Base-by-base conservation (phyloP, 1,140 invertebrate species). In the Eumaeus atala region DNA sequence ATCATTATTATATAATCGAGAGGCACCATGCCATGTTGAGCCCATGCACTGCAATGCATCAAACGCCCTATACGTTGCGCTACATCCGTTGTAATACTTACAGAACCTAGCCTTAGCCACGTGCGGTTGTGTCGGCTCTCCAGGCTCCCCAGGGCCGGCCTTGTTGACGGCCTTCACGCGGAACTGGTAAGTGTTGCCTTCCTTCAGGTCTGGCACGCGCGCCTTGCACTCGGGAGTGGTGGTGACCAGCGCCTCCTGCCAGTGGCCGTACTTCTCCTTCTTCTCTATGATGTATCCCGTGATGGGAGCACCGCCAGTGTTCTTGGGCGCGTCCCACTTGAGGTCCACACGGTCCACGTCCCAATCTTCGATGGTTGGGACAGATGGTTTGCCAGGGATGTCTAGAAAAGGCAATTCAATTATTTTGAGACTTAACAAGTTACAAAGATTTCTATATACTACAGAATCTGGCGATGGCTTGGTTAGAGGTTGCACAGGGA, bases 201-300 rank as follows among this genome's bases (percentile, higher is more conserved):
- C 97, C 87, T 93, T 95, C 11, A 98, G 87, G 1, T 95, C 95
- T 7, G 93, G 92, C 38, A 97, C 95, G 11, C 92, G 92, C 33
- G 92, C 95, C 78, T 97, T 94, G 56, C 92, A 92, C 59, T 92
- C 90, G 5, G 95, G 90, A n/a, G 92, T 93, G 89, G 93, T 90
- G 3, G 94, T 95, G 40, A 91, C 91, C n/a, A 93, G 89, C 61
- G 95, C 93, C 87, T 97, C 95, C 72, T 96, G 94, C 96, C 97
- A 98, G 7, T 92, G 91, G 2, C 94, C 93, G 60, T 94, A 95
- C 79, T 97, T 97, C 70, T 98, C 96, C 79, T 97, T 98, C 89
- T 97, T 98, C 87, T 99, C 98, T 72, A 99, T 95, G 51, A 99
- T 90, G 73, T 99, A 99, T 42, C 96, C 95, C 40, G 93, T 95